These are phyloP conservation scores for Drosophila parthenogenetica DNA, from an alignment of 2,888 invertebrate genomes.

Conservation along the genomic window DNA sequence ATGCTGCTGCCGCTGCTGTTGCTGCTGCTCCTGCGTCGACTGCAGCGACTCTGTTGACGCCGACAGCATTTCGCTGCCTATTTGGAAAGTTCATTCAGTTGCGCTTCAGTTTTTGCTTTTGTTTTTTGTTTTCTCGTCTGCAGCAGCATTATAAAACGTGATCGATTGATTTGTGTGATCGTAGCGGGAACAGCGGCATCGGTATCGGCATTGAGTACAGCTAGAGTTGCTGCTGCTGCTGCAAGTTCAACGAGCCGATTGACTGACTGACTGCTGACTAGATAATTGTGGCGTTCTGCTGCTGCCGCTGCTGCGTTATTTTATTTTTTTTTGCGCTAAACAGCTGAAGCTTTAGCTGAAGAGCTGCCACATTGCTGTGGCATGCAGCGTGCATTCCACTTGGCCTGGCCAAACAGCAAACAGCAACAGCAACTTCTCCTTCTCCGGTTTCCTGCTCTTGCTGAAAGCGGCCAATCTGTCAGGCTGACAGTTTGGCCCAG, in stretches of 20 bases:
- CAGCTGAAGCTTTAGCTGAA: constrained; percentile 61
- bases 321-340: constrained; percentile 46
- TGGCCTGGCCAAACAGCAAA: constrained; percentile 43
- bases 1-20: constrained; percentile 50
- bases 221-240: constrained; percentile 35
- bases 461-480: constrained; percentile 82
- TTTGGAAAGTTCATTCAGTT: constrained; percentile 80
- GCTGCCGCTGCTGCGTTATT: constrained; percentile 56
- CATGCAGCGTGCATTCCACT: constrained; percentile 69
- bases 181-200: constrained; percentile 50
- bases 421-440: constrained; percentile 20
- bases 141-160: constrained; percentile 78
- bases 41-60: constrained; percentile 48
- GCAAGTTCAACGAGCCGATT: constrained; percentile 83
- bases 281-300: constrained; percentile 83
- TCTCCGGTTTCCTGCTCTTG: constrained; percentile 57
- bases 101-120: constrained; percentile 57
- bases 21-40: constrained; percentile 44
- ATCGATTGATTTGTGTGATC: constrained; percentile 84
- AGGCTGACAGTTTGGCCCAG: constrained; percentile 81
- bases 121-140: constrained; percentile 29
- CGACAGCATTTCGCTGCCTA: constrained; percentile 62
- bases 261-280: constrained; percentile 83
- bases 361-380: constrained; percentile 46
- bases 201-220: constrained; percentile 23